These are phyloP conservation scores for Anguilla pacifica DNA, from an alignment of 2,797 vertebrate species.

Conservation along the genomic window DNA sequence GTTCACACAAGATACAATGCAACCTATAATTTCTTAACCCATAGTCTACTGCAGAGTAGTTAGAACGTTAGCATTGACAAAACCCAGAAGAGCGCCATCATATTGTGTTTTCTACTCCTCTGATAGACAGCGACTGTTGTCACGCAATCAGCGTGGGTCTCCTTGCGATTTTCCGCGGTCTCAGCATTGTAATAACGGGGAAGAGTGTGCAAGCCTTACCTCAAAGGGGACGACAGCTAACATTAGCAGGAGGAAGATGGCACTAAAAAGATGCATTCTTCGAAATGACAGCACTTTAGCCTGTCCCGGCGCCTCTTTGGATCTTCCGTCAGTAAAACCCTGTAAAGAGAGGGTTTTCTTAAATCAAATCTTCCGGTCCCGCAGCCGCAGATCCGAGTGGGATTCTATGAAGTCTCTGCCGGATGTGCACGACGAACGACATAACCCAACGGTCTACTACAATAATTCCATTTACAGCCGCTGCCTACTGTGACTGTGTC, in stretches of 20 bases:
- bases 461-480: slow-evolving; percentile 55
- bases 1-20: background rate
- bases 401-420: slow-evolving; percentile 65
- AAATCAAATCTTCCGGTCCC: slow-evolving; percentile 26
- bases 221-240: slow-evolving; percentile 69
- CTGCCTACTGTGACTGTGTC: slow-evolving; percentile 58
- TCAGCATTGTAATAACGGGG: background rate
- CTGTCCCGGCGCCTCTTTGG: slow-evolving; percentile 46
- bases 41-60: background rate
- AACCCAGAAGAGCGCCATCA: background rate
- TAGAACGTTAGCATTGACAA: background rate
- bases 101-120: background rate
- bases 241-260: slow-evolving; percentile 81
- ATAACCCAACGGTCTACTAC: slow-evolving; percentile 64
- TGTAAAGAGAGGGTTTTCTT: slow-evolving; percentile 67
- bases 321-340: slow-evolving; percentile 19
- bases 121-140: background rate
- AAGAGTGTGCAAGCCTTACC: slow-evolving; percentile 61
- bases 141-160: background rate
- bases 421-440: slow-evolving; percentile 71
- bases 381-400: slow-evolving; percentile 51
- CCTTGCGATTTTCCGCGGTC: background rate
- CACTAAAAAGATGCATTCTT: slow-evolving; percentile 80
- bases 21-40: background rate
- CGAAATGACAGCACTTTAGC: slow-evolving; percentile 70